Conservation (phyloP, 1,140 invertebrate species). For the Notospermus geniculatus region DNA sequence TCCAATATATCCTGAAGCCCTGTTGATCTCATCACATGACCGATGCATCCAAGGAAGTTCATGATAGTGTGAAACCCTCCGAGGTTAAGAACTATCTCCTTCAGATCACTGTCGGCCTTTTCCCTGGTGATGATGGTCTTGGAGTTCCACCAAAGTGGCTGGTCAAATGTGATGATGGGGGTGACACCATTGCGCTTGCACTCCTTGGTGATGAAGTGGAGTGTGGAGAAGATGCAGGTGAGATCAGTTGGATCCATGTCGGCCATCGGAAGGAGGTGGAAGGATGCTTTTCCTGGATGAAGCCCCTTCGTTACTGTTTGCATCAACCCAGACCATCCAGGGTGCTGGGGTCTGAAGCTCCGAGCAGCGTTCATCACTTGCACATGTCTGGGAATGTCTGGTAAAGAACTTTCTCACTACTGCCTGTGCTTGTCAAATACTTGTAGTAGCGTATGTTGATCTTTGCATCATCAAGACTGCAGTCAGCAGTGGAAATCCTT, state of each 20-base stretch:
- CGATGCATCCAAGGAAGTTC: conserved; percentile 26
- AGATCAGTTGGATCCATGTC: neutral
- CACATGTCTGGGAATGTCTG: conserved; percentile 3
- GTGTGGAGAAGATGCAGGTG: neutral
- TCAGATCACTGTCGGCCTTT: neutral
- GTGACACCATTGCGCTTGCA: neutral
- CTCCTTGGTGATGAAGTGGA: too few relatives aligned
- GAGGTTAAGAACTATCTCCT: conserved; percentile 15
- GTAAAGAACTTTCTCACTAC: neutral
- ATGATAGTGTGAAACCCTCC: conserved; percentile 27
- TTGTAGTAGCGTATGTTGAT: conserved; percentile 23
- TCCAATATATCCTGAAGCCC: conserved; percentile 23
- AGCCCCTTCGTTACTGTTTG: neutral
- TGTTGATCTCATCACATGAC: conserved; percentile 25
- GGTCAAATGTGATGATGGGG: conserved; percentile 22
- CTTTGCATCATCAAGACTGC: conserved; percentile 14
- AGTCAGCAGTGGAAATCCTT: conserved; percentile 11
- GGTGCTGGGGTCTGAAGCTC: conserved; percentile 11
- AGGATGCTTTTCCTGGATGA: neutral
- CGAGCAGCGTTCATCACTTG: conserved; percentile 8
- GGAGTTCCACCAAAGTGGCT: conserved; percentile 18
- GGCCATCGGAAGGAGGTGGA: neutral
- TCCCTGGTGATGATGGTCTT: conserved; percentile 9
- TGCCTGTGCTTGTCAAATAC: neutral
- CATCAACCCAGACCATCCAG: conserved; percentile 4